Base-by-base conservation (phyloP, 2,888 invertebrate genomes). In the Ochropacha duplaris region DNA sequence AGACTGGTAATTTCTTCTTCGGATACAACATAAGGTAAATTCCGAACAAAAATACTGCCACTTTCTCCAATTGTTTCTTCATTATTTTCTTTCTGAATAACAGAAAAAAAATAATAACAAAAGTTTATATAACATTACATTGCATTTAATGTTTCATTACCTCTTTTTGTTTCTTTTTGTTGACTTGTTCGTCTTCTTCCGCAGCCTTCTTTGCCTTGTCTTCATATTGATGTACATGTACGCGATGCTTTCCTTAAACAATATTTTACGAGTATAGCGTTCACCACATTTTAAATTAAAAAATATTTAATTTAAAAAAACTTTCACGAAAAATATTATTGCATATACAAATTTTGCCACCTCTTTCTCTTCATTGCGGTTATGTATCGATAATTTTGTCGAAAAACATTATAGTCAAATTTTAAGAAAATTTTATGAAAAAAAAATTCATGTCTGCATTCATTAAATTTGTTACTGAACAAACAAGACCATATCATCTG, bases 11-110 rank as follows among this genome's bases (percentile, higher is more conserved):
- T 81, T 76, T 99, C 98, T 61, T 96, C 96, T 85, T 99, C 98
- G 0, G 95, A 97, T 8, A 96, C 95, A 2, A 96, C 94, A 79
- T 98, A 99, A 0, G 98, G 93, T 59, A 99, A 93, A 92, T 99
- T 99, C 62, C 99, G 94, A 0, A 99, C 93, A 92, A 98, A 99
- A 74, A 99, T 96, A 69, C 96, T 94, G 1, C 99, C 99, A 66
- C 98, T 98, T 81, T 98, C 98, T 0, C 96, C 96, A 61, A 98
- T 96, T 65, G 94, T 94, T 82, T 98, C 98, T 84, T 96, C 97
- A 75, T 94, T 94, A 72, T 94, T 94, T 1, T 71, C 69, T 74
- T 82, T 82, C 90, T 91, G 63, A 49, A 77, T 72, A 49, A 57
- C 56, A 57, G 54, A 36, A 57, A 54, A 56, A 54, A 34, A 49